A percentile compares a stretch with the other conserved stretches of the same genome.
Evolutionary conservation across 2,888 invertebrate genomes (phyloP).

Genomic region (Eretmocerus hayati): DNA sequence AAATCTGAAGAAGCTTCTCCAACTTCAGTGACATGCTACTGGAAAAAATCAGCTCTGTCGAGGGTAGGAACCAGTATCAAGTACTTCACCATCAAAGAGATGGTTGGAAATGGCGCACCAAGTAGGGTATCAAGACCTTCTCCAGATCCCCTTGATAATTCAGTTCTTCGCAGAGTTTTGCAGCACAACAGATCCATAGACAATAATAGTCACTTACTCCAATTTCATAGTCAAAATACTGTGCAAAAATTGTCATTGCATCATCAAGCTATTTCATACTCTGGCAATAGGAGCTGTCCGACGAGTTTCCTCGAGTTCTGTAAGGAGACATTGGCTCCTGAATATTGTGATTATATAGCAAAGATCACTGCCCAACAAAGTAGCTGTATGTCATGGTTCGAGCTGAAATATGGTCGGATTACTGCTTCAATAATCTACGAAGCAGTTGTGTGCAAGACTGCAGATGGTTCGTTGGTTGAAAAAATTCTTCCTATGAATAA

Average conservation of each 20-base stretch:
- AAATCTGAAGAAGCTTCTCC: constrained; percentile 11
- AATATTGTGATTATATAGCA: constrained; percentile 2
- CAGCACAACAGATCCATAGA: neutral
- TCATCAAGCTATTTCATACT: constrained; percentile 5
- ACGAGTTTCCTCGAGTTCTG: constrained; percentile 1
- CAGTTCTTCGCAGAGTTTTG: neutral
- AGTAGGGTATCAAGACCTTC: neutral
- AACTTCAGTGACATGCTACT: constrained; percentile 13
- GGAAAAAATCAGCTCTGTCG: constrained; percentile 13
- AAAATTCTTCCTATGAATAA: constrained; percentile 25
- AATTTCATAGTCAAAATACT: neutral
- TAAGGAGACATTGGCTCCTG: constrained; percentile 1
- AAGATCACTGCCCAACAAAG: constrained; percentile 8
- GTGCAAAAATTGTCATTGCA: constrained; percentile 6
- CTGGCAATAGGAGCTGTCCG: constrained; percentile 3
- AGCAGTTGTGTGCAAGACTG: constrained; percentile 23
- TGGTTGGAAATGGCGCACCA: neutral
- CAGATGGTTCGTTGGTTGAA: constrained; percentile 25
- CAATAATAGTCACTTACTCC: neutral
- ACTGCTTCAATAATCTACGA: constrained; percentile 22
- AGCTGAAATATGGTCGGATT: constrained; percentile 19
- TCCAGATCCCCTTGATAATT: no score
- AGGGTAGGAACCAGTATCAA: constrained; percentile 10
- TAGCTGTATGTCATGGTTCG: constrained; percentile 13
- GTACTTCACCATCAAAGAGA: neutral